Evolutionary conservation across 2,113 vertebrate genomes (phyloP).

Genomic region (Elgaria multicarinata): DNA sequence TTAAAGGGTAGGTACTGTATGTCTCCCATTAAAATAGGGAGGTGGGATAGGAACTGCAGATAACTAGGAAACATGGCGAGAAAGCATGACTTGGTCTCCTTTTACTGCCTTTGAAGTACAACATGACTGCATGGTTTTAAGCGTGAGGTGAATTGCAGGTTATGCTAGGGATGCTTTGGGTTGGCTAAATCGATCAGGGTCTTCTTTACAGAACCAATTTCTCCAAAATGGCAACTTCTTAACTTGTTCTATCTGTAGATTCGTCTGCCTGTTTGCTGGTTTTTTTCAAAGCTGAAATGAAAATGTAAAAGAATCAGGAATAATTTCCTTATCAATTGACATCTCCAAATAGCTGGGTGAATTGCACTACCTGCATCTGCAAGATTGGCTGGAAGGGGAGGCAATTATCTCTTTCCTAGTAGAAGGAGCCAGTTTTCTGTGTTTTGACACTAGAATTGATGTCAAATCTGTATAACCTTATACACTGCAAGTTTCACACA

Average conservation of each 20-base stretch:
- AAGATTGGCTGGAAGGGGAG: background rate
- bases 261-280: background rate
- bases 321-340: background rate
- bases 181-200: background rate
- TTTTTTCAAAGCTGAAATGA: background rate
- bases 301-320: background rate
- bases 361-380: background rate
- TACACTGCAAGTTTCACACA: background rate
- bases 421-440: background rate
- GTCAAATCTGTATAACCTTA: too few species aligned
- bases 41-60: background rate
- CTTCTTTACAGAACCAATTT: background rate
- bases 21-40: background rate
- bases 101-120: background rate
- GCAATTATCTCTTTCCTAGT: background rate
- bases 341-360: background rate
- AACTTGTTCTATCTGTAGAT: background rate
- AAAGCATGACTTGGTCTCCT: background rate
- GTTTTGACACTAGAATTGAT: background rate
- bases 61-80: background rate
- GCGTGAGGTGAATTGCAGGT: background rate
- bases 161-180: background rate
- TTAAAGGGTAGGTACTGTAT: constrained; percentile 85
- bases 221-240: background rate
- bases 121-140: background rate